Conservation (phyloP, 2,888 invertebrate species). For the Leucoma salicis region DNA sequence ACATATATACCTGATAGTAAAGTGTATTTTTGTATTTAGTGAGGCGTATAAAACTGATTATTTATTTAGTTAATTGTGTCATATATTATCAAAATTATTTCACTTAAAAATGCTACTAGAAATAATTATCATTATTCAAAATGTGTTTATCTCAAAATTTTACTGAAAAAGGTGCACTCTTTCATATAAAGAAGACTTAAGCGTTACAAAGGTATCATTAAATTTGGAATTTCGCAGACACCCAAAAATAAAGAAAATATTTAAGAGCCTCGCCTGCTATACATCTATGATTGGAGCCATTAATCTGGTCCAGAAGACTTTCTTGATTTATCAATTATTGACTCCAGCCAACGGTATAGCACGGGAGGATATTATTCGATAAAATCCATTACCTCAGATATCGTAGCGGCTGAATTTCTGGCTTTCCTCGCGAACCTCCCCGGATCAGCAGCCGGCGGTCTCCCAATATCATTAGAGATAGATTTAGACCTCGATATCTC, state of each 20-base stretch:
- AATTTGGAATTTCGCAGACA: slow-evolving; percentile 63
- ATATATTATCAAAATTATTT: too few species aligned
- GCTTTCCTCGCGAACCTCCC: slow-evolving; percentile 55
- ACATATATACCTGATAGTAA: too few species aligned
- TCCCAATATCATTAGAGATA: slow-evolving; percentile 82
- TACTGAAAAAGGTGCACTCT: too few species aligned
- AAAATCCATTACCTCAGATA: slow-evolving; percentile 59
- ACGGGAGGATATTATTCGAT: neutral
- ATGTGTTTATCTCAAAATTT: too few species aligned
- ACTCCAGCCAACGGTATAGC: neutral
- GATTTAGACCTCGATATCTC: slow-evolving; percentile 80
- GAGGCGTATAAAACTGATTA: too few species aligned
- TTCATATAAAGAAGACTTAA: too few species aligned
- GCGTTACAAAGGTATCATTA: too few species aligned
- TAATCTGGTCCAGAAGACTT: too few species aligned
- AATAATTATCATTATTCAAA: too few species aligned
- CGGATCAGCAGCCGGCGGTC: slow-evolving; percentile 64
- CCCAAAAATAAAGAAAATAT: slow-evolving; percentile 25
- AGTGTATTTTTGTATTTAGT: too few species aligned
- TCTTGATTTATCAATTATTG: neutral
- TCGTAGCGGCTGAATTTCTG: slow-evolving; percentile 62
- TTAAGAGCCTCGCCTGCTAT: neutral
- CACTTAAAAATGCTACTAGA: too few species aligned
- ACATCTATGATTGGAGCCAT: neutral
- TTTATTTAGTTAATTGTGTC: too few species aligned